Percentiles rank a stretch among this genome's conserved stretches.
Evolutionary conservation across 1,140 invertebrate species (phyloP).

Genomic region (Chymomyza costata): DNA sequence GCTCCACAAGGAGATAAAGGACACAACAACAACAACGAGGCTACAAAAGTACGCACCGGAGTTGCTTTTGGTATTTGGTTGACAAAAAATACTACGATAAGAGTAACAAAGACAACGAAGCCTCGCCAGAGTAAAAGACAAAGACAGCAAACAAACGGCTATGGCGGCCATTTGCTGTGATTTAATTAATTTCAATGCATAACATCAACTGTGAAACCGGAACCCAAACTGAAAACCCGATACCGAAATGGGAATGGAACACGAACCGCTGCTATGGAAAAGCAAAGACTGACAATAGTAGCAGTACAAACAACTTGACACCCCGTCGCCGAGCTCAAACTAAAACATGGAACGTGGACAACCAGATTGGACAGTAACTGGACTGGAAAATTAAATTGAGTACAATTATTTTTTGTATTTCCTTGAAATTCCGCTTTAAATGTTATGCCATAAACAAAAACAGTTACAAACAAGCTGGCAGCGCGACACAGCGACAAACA

Average conservation of each 20-base stretch:
- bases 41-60: conserved; percentile 39
- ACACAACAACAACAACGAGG: too few species aligned
- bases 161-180: conserved; percentile 52
- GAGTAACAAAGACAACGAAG: conserved; percentile 12
- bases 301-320: conserved; percentile 45
- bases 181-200: conserved; percentile 74
- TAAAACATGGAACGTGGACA: neutral
- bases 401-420: conserved; percentile 51
- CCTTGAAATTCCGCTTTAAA: conserved; percentile 53
- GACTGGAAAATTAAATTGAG: conserved; percentile 73
- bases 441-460: conserved; percentile 44
- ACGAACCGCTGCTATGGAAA: too few species aligned
- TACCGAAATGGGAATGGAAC: too few species aligned
- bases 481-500: conserved; percentile 15
- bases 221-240: conserved; percentile 45
- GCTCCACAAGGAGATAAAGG: conserved; percentile 69
- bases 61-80: conserved; percentile 41
- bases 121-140: neutral
- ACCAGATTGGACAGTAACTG: conserved; percentile 36
- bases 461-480: conserved; percentile 18
- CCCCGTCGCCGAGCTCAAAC: conserved; percentile 22
- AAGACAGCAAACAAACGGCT: conserved; percentile 35
- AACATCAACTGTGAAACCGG: conserved; percentile 70
- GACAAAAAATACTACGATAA: conserved; percentile 24
- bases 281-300: conserved; percentile 22